Percentiles rank a stretch among this genome's conserved stretches.
Evolutionary conservation across 2,888 invertebrate species (phyloP).

Genomic region (Himalopsyche tibetana): DNA sequence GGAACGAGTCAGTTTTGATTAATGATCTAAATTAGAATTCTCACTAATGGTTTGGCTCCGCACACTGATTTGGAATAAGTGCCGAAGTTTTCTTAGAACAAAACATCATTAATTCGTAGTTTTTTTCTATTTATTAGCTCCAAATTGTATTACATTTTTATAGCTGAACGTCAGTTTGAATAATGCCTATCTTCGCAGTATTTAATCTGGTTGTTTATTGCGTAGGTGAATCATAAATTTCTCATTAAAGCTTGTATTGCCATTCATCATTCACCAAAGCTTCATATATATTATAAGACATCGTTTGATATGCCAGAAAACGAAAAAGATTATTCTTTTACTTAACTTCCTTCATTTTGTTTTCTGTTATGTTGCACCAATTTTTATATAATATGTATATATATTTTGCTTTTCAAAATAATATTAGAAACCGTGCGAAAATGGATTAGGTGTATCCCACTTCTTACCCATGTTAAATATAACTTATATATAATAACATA

Average conservation of each 20-base stretch:
- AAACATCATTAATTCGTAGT: conserved; percentile 11
- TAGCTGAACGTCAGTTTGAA: neutral
- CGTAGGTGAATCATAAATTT: conserved; percentile 26
- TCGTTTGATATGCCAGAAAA: too few relatives aligned
- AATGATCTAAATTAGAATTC: conserved; percentile 34
- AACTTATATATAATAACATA: too few relatives aligned
- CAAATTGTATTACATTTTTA: conserved; percentile 25
- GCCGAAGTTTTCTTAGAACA: conserved; percentile 22
- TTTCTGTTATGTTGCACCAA: too few relatives aligned
- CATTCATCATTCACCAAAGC: neutral
- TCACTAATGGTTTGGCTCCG: conserved; percentile 3
- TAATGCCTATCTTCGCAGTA: neutral
- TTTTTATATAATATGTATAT: too few relatives aligned
- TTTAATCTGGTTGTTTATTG: neutral
- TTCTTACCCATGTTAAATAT: too few relatives aligned
- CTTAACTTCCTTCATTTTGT: too few relatives aligned
- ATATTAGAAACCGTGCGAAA: too few relatives aligned
- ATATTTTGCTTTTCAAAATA: too few relatives aligned
- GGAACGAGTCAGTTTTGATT: conserved; percentile 17
- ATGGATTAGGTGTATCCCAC: too few relatives aligned
- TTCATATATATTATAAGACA: too few relatives aligned
- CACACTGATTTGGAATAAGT: neutral
- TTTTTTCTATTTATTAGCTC: conserved; percentile 31
- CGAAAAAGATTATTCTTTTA: too few relatives aligned
- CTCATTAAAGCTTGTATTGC: neutral